Evolutionary conservation across 2,888 invertebrate genomes (phyloP).

Genomic region (Ichneumoninae sp.): DNA sequence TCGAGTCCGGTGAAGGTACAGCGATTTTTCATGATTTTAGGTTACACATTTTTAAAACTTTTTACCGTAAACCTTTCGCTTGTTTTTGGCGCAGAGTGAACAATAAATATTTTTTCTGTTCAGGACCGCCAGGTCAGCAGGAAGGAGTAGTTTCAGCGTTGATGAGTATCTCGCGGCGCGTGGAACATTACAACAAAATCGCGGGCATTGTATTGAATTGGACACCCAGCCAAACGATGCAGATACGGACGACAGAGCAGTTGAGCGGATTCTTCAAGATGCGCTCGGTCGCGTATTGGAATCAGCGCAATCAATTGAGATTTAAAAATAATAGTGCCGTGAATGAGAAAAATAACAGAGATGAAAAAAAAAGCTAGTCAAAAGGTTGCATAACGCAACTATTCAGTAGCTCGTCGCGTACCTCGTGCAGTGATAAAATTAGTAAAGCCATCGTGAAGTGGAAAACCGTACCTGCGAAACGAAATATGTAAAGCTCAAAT

Average conservation of each 20-base stretch:
- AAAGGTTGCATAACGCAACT: neutral
- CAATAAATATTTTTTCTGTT: neutral
- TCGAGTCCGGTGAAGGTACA: slow-evolving; percentile 74
- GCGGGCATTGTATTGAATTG: slow-evolving; percentile 74
- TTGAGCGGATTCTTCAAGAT: slow-evolving; percentile 72
- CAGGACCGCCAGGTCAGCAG: slow-evolving; percentile 76
- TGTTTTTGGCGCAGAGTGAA: neutral
- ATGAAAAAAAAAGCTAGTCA: slow-evolving; percentile 4
- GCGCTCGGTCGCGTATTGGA: slow-evolving; percentile 71
- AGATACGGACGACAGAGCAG: slow-evolving; percentile 70
- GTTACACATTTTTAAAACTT: neutral
- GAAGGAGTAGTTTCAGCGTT: slow-evolving; percentile 79
- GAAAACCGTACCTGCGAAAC: slow-evolving; percentile 15
- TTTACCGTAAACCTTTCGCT: neutral
- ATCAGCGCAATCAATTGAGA: slow-evolving; percentile 4
- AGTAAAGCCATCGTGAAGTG: neutral
- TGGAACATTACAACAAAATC: slow-evolving; percentile 71
- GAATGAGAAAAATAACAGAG: neutral
- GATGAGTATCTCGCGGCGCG: slow-evolving; percentile 73
- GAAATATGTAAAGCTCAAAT: slow-evolving; percentile 13
- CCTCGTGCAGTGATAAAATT: neutral
- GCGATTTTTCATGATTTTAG: neutral
- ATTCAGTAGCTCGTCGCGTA: neutral
- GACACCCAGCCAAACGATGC: slow-evolving; percentile 72
- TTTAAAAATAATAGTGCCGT: neutral